Evolutionary conservation across 2,888 invertebrate genomes (phyloP), one percentile per base, ranked within the genome.

Genomic region (Seira sanloemensis): DNA sequence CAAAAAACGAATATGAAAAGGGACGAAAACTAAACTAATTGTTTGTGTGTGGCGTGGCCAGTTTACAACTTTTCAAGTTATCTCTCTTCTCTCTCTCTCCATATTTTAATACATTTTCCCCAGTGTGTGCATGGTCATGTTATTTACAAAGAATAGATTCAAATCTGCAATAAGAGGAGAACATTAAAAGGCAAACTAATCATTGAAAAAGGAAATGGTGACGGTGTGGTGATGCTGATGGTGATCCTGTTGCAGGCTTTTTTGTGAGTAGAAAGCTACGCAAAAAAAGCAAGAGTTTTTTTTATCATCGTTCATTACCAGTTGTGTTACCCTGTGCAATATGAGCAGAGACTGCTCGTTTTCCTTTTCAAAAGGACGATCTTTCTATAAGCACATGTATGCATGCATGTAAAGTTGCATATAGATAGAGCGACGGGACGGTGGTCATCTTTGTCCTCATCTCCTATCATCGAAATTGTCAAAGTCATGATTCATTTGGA

Each of bases 1-100:
- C 37, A 37, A 37, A 37, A 37, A 37, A 37, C 12, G 12, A 37
- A 37, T 9, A 37, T 37, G 37, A 9, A 37, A 12, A 12, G 37
- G 12, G 5, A 37, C 37, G 37, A 9, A 37, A 37, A 37, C 37
- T 37, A 37, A 9, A n/a, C n/a, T n/a, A n/a, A 37, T 37, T 67
- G 23, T 67, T 67, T 68, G 68, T 77, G 76, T 76, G 77, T 77
- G 77, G 77, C 77, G 77, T 77, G 77, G 77, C 27, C 68, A 77
- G 77, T 9, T 19, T 5, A 37, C 37, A 37, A 37, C 37, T 37
- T 37, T 12, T 37, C 12, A 37, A 37, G 37, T 37, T 37, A 37
- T 12, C 5, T 37, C n/a, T n/a, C n/a, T n/a, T n/a, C n/a, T n/a
- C n/a, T n/a, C n/a, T n/a, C n/a, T n/a, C n/a, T n/a, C n/a, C 37